Evolutionary conservation across 2,113 vertebrate species (phyloP).

Genomic region (Strix uralensis): DNA sequence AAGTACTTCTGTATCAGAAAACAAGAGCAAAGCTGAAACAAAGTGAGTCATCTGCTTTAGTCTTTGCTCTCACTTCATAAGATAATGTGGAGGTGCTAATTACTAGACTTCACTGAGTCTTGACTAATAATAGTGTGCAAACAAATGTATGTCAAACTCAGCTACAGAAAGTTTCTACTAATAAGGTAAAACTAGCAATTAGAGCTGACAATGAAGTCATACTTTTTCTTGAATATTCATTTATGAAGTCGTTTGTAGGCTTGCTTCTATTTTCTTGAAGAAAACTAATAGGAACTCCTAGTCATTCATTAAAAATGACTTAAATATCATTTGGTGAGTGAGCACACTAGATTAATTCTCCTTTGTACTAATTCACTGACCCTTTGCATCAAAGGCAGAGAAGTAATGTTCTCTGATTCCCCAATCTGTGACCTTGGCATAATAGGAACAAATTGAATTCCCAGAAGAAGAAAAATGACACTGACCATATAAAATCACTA

Average conservation of each 20-base stretch:
- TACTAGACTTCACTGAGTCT: constrained; percentile 80
- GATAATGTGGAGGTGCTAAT: constrained; percentile 86
- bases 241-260: constrained; percentile 72
- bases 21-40: constrained; percentile 79
- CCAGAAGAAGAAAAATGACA: constrained; percentile 74
- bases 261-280: constrained; percentile 71
- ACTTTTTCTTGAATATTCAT: constrained; percentile 78
- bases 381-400: constrained; percentile 75
- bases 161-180: constrained; percentile 79
- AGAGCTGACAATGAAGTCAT: constrained; percentile 78
- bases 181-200: constrained; percentile 83
- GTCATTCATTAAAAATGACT: constrained; percentile 77
- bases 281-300: constrained; percentile 65
- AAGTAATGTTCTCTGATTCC: constrained; percentile 64
- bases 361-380: constrained; percentile 79
- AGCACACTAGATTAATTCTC: constrained; percentile 73
- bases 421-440: constrained; percentile 70
- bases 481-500: constrained; percentile 64
- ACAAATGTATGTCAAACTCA: constrained; percentile 81
- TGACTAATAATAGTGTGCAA: constrained; percentile 85
- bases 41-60: constrained; percentile 83
- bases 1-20: constrained; percentile 79
- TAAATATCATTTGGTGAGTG: constrained; percentile 71
- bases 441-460: constrained; percentile 78
- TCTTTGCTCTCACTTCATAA: constrained; percentile 79